These are phyloP conservation scores for Dicyrtomina minuta DNA, from an alignment of 2,888 invertebrate species.

Conservation along the genomic window DNA sequence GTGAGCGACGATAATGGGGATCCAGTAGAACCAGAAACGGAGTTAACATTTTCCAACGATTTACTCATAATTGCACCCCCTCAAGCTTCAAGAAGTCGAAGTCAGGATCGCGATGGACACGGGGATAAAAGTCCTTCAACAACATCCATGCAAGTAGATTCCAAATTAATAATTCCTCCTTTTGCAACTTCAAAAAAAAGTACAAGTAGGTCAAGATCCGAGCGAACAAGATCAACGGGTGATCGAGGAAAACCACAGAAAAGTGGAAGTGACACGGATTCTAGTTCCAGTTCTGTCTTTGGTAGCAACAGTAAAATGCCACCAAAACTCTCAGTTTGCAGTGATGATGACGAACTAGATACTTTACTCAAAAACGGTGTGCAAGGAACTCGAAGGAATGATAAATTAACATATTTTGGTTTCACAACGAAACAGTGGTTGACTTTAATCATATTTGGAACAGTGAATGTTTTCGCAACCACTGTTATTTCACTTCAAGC, in stretches of 20 bases:
- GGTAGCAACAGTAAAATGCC: background rate
- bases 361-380: background rate
- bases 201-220: too few relatives aligned
- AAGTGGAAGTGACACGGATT: too few relatives aligned
- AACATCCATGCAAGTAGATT: background rate
- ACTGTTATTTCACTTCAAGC: constrained; percentile 82
- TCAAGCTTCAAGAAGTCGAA: too few relatives aligned
- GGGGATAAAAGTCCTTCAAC: background rate
- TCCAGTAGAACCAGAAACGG: too few relatives aligned
- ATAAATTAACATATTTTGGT: constrained; percentile 27
- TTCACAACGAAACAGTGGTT: constrained; percentile 66
- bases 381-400: background rate
- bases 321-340: background rate
- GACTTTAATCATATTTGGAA: constrained; percentile 74
- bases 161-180: background rate
- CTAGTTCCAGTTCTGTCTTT: background rate
- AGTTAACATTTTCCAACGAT: constrained; percentile 3
- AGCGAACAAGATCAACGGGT: too few relatives aligned
- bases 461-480: constrained; percentile 82
- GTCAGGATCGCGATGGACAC: too few relatives aligned
- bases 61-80: constrained; percentile 20
- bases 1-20: constrained; percentile 16
- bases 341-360: constrained; percentile 8
- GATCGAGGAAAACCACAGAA: too few relatives aligned
- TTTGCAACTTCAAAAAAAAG: too few relatives aligned